Percentiles rank a stretch among this genome's conserved stretches.
Evolutionary conservation across 1,140 invertebrate genomes (phyloP).

Genomic region (Orchesella cincta): DNA sequence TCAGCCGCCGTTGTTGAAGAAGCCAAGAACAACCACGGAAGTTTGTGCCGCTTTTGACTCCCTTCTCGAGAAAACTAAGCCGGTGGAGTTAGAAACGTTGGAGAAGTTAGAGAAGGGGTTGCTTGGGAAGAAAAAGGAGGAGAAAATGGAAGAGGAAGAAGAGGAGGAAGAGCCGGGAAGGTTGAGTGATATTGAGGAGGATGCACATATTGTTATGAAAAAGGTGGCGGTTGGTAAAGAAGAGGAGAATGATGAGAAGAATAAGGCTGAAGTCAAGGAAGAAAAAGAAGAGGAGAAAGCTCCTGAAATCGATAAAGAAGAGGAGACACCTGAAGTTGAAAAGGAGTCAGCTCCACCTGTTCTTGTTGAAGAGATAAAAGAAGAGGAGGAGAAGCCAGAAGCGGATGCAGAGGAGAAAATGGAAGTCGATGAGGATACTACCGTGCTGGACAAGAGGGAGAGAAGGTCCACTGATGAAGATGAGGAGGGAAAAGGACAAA

Average conservation of each 20-base stretch:
- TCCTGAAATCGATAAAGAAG: neutral
- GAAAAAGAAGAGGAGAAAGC: neutral
- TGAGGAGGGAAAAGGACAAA: neutral
- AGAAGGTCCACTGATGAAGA: neutral
- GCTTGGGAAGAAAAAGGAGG: neutral
- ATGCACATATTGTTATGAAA: neutral
- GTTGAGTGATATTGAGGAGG: conserved; percentile 3
- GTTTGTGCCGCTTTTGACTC: conserved; percentile 29
- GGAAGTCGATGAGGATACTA: neutral
- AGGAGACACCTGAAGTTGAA: neutral
- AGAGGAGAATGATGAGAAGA: neutral
- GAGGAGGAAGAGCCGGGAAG: neutral
- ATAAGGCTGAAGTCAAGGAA: neutral
- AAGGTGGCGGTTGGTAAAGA: neutral
- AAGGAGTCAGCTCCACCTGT: neutral
- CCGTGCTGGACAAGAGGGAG: neutral
- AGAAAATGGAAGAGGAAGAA: conserved; percentile 8
- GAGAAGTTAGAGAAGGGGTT: neutral
- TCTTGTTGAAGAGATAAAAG: neutral
- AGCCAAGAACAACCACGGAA: conserved; percentile 27
- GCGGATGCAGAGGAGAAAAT: neutral
- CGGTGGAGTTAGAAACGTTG: no score
- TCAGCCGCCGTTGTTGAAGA: conserved; percentile 8
- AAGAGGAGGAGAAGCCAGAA: neutral
- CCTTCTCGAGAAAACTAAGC: conserved; percentile 2